A percentile compares a stretch with the other conserved stretches of the same genome.
Evolutionary conservation across 2,888 invertebrate genomes (phyloP).

Genomic region (Brassicogethes aeneus): DNA sequence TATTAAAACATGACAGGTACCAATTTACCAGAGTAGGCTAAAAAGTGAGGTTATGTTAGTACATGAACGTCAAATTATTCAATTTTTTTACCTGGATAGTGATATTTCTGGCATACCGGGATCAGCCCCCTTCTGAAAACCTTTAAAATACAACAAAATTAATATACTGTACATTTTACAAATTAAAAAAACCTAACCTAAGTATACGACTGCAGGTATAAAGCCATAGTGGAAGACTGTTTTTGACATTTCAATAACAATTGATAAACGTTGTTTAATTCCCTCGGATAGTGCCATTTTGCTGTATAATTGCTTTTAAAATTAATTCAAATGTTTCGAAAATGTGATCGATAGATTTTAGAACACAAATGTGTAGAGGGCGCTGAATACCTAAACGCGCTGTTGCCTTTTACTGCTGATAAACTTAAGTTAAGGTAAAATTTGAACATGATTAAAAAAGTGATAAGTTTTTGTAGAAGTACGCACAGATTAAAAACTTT

Average conservation of each 20-base stretch:
- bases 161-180: background rate
- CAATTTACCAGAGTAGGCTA: slow-evolving; percentile 41
- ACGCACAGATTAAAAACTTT: no score
- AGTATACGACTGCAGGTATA: slow-evolving; percentile 57
- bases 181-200: slow-evolving; percentile 42
- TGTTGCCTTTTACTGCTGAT: no score
- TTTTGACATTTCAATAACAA: slow-evolving; percentile 51
- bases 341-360: background rate
- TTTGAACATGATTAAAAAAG: no score
- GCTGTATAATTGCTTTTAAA: background rate
- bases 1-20: background rate
- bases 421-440: no score
- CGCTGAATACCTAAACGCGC: no score
- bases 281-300: slow-evolving; percentile 43
- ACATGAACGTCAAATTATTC: slow-evolving; percentile 11
- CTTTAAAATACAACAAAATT: slow-evolving; percentile 25
- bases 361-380: no score
- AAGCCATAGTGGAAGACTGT: slow-evolving; percentile 62
- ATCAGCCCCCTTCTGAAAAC: slow-evolving; percentile 59
- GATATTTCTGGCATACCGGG: slow-evolving; percentile 58
- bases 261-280: slow-evolving; percentile 51
- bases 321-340: slow-evolving; percentile 7
- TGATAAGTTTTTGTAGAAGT: no score
- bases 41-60: slow-evolving; percentile 14
- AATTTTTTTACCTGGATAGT: slow-evolving; percentile 41